A percentile compares a stretch with the other conserved stretches of the same genome.
Conservation (phyloP, 2,113 vertebrate genomes). For the Lanius collurio region DNA sequence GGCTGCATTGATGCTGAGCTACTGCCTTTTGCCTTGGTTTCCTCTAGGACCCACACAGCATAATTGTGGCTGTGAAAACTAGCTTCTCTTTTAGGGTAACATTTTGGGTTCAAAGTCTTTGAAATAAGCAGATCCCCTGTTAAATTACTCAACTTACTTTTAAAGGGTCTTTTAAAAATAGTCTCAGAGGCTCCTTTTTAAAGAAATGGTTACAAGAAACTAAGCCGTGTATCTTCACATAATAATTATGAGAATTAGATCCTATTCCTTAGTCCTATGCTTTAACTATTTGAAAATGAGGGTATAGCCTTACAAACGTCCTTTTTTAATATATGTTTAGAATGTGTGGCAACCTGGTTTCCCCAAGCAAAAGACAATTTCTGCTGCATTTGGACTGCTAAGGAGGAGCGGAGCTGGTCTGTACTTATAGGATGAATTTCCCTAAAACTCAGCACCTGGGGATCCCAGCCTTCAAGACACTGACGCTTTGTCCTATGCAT, state of each 20-base stretch:
- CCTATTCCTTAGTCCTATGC: neutral
- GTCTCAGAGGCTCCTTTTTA: neutral
- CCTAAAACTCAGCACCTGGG: neutral
- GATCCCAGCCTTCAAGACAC: neutral
- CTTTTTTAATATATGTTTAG: neutral
- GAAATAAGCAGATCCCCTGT: neutral
- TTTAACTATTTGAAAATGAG: conserved; percentile 2
- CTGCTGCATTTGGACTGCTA: neutral
- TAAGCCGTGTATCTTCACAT: neutral
- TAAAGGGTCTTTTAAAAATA: neutral
- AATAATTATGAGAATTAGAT: neutral
- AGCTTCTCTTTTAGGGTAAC: neutral
- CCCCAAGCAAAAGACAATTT: neutral
- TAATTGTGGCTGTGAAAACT: neutral
- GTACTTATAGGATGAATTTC: neutral
- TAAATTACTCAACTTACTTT: neutral
- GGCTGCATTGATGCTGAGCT: neutral
- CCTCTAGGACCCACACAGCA: neutral
- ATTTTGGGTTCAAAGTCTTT: neutral
- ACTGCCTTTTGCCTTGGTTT: neutral
- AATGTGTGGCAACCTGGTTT: neutral
- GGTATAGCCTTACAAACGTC: neutral
- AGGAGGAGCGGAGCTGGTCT: neutral
- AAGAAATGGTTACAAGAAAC: neutral
- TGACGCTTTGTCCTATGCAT: neutral